Conservation (phyloP, 2,113 vertebrate species). For the Hemibagrus wyckioides region DNA sequence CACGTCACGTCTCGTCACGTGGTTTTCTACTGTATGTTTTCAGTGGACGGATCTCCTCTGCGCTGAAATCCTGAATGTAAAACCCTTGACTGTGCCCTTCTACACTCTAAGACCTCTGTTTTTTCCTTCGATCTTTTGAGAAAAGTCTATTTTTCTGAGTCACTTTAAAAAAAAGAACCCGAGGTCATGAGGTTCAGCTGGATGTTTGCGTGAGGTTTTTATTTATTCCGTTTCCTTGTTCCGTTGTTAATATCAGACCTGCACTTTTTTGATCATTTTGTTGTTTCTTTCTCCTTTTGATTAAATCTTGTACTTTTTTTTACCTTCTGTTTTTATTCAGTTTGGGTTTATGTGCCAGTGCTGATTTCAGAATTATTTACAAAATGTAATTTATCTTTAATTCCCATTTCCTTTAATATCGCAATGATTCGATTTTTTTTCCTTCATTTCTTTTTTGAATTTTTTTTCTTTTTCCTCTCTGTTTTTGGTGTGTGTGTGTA, state of each 20-base stretch:
- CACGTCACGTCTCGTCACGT: not conserved
- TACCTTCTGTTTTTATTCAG: not conserved
- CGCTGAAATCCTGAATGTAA: conserved; percentile 63
- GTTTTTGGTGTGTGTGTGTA: not conserved
- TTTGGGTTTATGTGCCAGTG: not conserved
- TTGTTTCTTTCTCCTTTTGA: not conserved
- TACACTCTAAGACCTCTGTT: not conserved
- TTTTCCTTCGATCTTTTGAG: not conserved
- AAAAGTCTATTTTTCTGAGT: not conserved
- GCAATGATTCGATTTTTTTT: not conserved
- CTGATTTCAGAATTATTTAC: not conserved
- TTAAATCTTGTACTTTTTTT: not conserved
- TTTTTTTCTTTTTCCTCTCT: not conserved
- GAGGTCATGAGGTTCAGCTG: not conserved
- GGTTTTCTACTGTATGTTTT: not conserved
- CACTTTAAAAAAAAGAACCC: not conserved
- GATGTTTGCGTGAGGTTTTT: not conserved
- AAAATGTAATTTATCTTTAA: not conserved
- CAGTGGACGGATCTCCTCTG: not conserved
- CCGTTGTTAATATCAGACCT: not conserved
- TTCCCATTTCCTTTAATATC: too few relatives aligned
- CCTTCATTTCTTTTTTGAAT: not conserved
- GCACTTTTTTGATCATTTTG: not conserved
- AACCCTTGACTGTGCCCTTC: conserved; percentile 47
- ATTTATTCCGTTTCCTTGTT: too few relatives aligned